Evolutionary conservation across 2,113 vertebrate genomes (phyloP).

Genomic region (Hylia prasina): DNA sequence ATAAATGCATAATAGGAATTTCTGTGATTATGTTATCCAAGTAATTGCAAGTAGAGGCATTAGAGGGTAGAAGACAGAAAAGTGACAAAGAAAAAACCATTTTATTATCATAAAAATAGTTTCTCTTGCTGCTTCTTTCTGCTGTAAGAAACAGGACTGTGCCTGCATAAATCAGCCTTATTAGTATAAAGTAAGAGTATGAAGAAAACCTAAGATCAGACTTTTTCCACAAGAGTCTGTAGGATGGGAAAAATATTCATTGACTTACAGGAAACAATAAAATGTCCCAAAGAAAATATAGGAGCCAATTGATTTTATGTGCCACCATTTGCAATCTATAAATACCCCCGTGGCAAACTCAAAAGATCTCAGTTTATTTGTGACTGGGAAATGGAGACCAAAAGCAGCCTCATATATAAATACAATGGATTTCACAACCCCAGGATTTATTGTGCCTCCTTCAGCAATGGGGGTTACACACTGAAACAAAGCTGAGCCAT

Average conservation of each 20-base stretch:
- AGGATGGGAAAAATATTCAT: neutral
- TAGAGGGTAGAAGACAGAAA: neutral
- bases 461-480: neutral
- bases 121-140: neutral
- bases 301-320: constrained; percentile 6
- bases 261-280: neutral
- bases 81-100: neutral
- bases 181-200: neutral
- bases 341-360: constrained; percentile 8
- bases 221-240: neutral
- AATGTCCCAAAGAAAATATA: neutral
- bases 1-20: neutral
- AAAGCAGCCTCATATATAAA: constrained; percentile 27
- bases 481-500: constrained; percentile 37
- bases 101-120: neutral
- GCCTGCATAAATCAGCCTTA: neutral
- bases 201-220: neutral
- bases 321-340: constrained; percentile 36
- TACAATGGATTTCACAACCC: constrained; percentile 26
- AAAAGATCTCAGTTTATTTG: constrained; percentile 21
- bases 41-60: neutral
- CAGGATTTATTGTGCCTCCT: constrained; percentile 35
- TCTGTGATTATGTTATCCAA: neutral
- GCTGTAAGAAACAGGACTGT: neutral
- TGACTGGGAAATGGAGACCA: constrained; percentile 23